Evolutionary conservation across 2,113 vertebrate genomes (phyloP).

Genomic region (Panthera leo): DNA sequence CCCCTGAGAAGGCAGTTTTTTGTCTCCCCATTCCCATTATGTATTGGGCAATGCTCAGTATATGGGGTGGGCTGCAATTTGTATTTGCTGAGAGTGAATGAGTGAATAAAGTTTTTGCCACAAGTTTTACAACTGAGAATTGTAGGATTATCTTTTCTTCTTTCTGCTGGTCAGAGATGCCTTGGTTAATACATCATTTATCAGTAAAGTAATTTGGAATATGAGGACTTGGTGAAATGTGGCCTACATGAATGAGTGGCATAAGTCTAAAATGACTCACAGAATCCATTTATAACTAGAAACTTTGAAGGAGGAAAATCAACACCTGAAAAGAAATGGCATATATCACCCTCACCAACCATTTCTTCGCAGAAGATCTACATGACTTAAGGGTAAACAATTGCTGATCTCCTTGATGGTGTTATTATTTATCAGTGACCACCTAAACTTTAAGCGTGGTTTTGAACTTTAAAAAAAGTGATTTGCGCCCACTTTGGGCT

Average conservation of each 20-base stretch:
- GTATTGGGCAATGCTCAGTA: neutral
- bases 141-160: neutral
- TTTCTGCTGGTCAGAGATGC: neutral
- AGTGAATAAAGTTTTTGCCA: neutral
- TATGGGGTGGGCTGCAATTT: neutral
- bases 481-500: neutral
- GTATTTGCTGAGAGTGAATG: neutral
- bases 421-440: neutral
- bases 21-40: no score
- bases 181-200: neutral
- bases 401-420: neutral
- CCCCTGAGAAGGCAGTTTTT: neutral
- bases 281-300: neutral
- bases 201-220: neutral
- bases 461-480: neutral
- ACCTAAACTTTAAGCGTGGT: neutral
- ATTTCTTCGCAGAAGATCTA: neutral
- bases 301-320: neutral
- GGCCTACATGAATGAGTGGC: neutral
- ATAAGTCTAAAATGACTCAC: neutral
- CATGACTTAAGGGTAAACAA: neutral
- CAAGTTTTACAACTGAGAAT: neutral
- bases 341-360: neutral
- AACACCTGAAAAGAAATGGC: neutral
- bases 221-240: neutral